Evolutionary conservation across 2,888 invertebrate genomes (phyloP).

Genomic region (Caenorhabditis panamensis): DNA sequence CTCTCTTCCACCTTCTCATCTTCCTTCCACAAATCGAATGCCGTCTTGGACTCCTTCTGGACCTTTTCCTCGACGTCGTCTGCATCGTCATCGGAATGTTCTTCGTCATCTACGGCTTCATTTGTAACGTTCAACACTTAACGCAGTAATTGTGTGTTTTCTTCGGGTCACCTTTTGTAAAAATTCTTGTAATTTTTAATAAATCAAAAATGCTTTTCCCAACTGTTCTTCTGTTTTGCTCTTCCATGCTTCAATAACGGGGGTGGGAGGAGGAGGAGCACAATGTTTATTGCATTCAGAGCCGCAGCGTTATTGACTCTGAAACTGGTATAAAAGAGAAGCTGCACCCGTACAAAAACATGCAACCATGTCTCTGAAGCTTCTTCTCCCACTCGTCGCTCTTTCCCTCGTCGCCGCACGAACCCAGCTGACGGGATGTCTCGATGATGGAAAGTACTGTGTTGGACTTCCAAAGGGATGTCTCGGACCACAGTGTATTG

Average conservation of each 20-base stretch:
- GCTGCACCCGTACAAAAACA: neutral
- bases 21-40: constrained; percentile 70
- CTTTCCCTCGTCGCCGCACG: constrained; percentile 21
- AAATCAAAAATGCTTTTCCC: constrained; percentile 16
- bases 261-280: constrained; percentile 15
- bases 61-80: constrained; percentile 51
- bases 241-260: constrained; percentile 12
- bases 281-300: no score
- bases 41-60: constrained; percentile 31
- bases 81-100: constrained; percentile 63
- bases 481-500: constrained; percentile 29
- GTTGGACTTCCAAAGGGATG: constrained; percentile 52
- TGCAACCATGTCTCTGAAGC: constrained; percentile 35
- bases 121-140: constrained; percentile 50
- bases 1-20: constrained; percentile 73
- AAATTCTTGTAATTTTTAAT: constrained; percentile 14
- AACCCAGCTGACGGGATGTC: constrained; percentile 44
- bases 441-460: constrained; percentile 50
- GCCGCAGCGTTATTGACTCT: neutral
- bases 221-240: constrained; percentile 3
- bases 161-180: constrained; percentile 13
- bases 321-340: constrained; percentile 12
- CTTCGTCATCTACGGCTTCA: constrained; percentile 58
- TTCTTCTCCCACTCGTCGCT: constrained; percentile 31
- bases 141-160: constrained; percentile 11